Conservation (phyloP, 2,888 invertebrate species). For the Habroteleia sp. region DNA sequence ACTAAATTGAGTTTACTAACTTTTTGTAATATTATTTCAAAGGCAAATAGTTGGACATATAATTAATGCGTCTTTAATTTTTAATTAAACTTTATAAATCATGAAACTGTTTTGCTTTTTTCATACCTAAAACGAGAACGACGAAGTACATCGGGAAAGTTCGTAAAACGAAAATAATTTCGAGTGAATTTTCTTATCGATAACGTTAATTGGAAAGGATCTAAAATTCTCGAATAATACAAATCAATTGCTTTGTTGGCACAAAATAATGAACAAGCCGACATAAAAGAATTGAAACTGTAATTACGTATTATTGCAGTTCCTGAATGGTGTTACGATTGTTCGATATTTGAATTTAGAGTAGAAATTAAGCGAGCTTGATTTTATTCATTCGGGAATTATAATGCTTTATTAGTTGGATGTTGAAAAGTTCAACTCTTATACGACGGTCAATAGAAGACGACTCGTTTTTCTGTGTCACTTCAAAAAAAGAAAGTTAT, state of each 20-base stretch:
- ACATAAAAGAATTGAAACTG: slow-evolving; percentile 33
- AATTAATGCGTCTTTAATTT: no score
- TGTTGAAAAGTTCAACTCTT: slow-evolving; percentile 22
- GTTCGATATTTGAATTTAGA: slow-evolving; percentile 44
- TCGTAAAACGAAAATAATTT: no score
- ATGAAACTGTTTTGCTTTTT: no score
- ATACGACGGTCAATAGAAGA: slow-evolving; percentile 6
- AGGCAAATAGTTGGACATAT: no score
- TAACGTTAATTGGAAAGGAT: slow-evolving; percentile 11
- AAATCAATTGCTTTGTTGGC: slow-evolving; percentile 27
- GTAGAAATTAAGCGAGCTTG: slow-evolving; percentile 31
- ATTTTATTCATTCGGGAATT: slow-evolving; percentile 22
- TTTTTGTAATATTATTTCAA: no score
- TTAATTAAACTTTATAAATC: no score
- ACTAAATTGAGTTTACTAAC: no score
- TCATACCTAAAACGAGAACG: no score
- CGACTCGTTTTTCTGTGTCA: background rate
- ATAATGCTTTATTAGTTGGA: slow-evolving; percentile 32
- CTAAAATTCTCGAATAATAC: slow-evolving; percentile 19
- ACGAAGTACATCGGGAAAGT: no score
- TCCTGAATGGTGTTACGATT: slow-evolving; percentile 43
- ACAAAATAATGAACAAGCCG: slow-evolving; percentile 35
- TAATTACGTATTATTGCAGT: slow-evolving; percentile 42
- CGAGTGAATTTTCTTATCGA: background rate
- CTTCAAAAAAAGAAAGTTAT: slow-evolving; percentile 1